Evolutionary conservation across 2,888 invertebrate species (phyloP), one percentile per base, ranked within the genome.

Genomic region (Marasmarcha lunaedactyla): DNA sequence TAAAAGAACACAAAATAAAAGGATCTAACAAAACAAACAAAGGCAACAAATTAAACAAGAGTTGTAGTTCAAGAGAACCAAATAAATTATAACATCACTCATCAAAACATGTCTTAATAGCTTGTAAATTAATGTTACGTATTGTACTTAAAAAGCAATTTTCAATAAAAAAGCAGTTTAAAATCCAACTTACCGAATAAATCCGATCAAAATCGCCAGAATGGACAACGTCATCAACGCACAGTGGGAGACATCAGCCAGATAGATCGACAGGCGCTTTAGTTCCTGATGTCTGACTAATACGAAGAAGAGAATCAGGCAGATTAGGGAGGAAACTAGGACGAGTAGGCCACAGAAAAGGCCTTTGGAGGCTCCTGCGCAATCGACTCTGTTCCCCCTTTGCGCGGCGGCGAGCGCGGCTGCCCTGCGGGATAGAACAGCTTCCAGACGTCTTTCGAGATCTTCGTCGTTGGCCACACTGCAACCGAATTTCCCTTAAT

Each of bases 291-390:
- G 92, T 69, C 92, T 92, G 52, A 96, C 92, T 59, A 97, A 87
- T 50, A 97, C 96, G 85, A 97, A 97, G 90, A 97, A 97, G 49
- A 97, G 88, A 59, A 97, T 96, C 69, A 97, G 86, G 76, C 95
- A 95, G 72, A 96, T 96, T 54, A 96, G 86, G 14, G 95, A 94
- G 41, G 93, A 94, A 50, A 96, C 95, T 56, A 96, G 86, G 48
- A 95, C 88, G 44, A 96, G 87, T 38, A 96, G 87, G 56, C 96
- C 96, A 72, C 94, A 93, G 88, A 96, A 96, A 39, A 96, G 88
- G 51, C 95, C 95, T 69, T 94, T 94, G 61, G 95, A 95, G 15
- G 97, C 95, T 15, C 97, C 96, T 30, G 96, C 93, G 68, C 97
- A 97, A 81, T 97, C 97, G 42, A 97, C 93, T 38, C 94, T 88